Conservation (phyloP, 2,113 vertebrate genomes). For the Mastomys coucha region DNA sequence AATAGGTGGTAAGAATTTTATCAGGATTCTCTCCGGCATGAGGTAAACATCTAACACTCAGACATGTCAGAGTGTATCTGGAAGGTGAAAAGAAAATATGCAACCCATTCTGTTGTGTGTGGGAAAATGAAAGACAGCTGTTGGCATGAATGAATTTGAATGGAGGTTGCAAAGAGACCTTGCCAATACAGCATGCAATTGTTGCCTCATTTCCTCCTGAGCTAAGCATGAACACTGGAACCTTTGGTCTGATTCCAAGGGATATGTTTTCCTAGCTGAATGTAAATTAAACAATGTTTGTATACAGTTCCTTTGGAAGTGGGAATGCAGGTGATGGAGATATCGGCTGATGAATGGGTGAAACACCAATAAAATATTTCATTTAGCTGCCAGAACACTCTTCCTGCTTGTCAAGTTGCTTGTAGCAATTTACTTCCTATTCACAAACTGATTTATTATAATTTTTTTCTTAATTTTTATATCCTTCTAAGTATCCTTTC, state of each 20-base stretch:
- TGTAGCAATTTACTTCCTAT: slow-evolving; percentile 23
- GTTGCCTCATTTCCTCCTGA: slow-evolving; percentile 8
- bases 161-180: not conserved
- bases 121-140: slow-evolving; percentile 12
- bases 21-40: not conserved
- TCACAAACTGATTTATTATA: slow-evolving; percentile 35
- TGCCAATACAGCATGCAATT: not conserved
- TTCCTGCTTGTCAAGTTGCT: slow-evolving; percentile 46
- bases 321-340: not conserved
- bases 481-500: not conserved
- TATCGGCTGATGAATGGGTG: not conserved
- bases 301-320: slow-evolving; percentile 28
- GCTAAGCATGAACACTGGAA: not conserved
- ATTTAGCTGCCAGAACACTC: slow-evolving; percentile 7
- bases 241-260: slow-evolving; percentile 8
- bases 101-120: not conserved
- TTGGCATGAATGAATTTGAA: slow-evolving; percentile 2
- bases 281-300: slow-evolving; percentile 17
- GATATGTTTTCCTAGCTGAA: not conserved
- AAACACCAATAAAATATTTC: slow-evolving; percentile 37
- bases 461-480: slow-evolving; percentile 33
- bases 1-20: not conserved
- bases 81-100: slow-evolving; percentile 4
- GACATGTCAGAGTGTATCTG: not conserved
- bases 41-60: slow-evolving; percentile 23